Evolutionary conservation across 1,140 invertebrate genomes (phyloP).

Genomic region (Heliconius hermathena): DNA sequence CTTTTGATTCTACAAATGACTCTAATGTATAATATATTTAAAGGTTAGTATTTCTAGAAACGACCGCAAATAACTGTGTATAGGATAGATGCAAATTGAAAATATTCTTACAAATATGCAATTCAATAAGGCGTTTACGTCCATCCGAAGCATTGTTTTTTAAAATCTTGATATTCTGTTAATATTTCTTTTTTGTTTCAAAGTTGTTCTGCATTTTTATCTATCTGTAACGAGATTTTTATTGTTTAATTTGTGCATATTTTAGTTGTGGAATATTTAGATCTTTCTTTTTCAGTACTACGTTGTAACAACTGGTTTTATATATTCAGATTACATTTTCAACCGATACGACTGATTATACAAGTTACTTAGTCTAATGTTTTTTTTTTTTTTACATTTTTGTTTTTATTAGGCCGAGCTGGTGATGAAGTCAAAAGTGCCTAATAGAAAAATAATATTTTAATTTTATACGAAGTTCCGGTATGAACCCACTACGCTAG

Average conservation of each 20-base stretch:
- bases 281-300: neutral
- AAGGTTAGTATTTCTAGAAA: neutral
- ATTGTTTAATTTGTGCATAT: neutral
- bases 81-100: constrained; percentile 18
- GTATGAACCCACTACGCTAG: no score
- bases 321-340: neutral
- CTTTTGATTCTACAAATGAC: neutral
- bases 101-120: constrained; percentile 20
- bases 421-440: no score
- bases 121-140: constrained; percentile 22
- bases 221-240: neutral
- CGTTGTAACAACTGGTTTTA: neutral
- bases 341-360: no score
- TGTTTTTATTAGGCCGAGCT: no score
- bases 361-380: no score
- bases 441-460: no score
- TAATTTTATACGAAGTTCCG: no score
- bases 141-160: neutral
- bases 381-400: no score
- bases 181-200: neutral
- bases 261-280: neutral
- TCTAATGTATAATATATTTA: neutral
- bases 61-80: neutral
- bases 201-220: neutral
- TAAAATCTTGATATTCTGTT: constrained; percentile 3